Conservation (phyloP, 1,140 invertebrate genomes). For the Mya arenaria region DNA sequence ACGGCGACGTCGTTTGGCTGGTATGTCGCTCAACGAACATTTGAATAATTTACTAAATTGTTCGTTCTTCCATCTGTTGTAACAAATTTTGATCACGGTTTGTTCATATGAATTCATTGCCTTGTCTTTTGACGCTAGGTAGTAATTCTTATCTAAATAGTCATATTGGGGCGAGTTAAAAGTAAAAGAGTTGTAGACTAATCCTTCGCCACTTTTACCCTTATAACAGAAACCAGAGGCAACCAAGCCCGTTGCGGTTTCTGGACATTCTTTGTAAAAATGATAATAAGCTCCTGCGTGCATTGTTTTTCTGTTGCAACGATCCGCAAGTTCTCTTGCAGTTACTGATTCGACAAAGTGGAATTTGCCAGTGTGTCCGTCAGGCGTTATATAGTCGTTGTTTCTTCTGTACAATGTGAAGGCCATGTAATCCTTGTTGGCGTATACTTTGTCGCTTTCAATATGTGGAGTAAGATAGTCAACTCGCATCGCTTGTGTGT, state of each 20-base stretch:
- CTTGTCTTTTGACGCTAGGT: not conserved
- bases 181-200: not conserved
- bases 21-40: not conserved
- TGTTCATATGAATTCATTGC: not conserved
- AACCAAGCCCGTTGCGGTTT: not conserved
- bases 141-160: not conserved
- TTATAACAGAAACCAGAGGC: slow-evolving; percentile 13
- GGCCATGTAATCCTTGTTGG: not conserved
- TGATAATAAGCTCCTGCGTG: not conserved
- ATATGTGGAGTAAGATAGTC: not conserved
- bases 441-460: not conserved
- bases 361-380: not conserved
- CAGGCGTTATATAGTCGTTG: not conserved
- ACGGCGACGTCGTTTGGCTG: not conserved
- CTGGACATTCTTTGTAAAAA: slow-evolving; percentile 9
- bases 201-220: not conserved
- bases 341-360: not conserved
- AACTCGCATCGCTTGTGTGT: not conserved
- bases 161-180: not conserved
- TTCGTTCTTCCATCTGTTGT: not conserved
- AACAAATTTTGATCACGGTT: not conserved
- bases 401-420: slow-evolving; percentile 13
- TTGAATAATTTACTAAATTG: not conserved
- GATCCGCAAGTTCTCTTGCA: not conserved
- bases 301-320: not conserved